Evolutionary conservation across 2,797 vertebrate species (phyloP).

Genomic region (Aplochiton taeniatus): DNA sequence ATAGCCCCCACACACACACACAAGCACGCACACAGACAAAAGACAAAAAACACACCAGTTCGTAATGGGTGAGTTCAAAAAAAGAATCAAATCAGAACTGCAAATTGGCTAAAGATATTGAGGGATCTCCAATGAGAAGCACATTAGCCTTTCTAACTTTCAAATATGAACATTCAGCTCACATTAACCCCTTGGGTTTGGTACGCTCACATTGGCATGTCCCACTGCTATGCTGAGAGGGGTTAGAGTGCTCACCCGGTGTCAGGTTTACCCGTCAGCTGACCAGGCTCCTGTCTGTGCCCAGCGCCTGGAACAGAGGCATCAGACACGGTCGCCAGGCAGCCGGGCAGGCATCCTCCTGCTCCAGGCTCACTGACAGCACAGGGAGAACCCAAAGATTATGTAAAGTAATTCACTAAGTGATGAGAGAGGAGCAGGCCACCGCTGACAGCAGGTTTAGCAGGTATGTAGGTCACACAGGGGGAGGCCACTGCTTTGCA

Average conservation of each 20-base stretch:
- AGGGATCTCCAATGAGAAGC: not conserved
- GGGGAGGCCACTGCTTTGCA: constrained; percentile 67
- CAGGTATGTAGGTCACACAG: constrained; percentile 77
- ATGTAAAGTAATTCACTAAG: constrained; percentile 77
- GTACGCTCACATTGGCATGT: not conserved
- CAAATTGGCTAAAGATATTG: constrained; percentile 33
- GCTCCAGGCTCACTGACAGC: constrained; percentile 37
- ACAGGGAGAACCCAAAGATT: constrained; percentile 64
- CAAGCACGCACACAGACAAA: not conserved
- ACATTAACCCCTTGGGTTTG: constrained; percentile 9
- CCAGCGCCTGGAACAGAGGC: constrained; percentile 48
- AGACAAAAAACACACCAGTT: not conserved
- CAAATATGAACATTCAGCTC: constrained; percentile 13
- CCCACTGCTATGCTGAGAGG: constrained; percentile 36
- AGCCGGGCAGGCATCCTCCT: constrained; percentile 31
- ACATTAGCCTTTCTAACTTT: no score
- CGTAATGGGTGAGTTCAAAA: no score
- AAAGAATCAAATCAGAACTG: constrained; percentile 44
- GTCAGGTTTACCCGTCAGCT: constrained; percentile 1
- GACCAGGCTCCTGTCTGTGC: constrained; percentile 15
- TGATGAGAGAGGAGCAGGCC: constrained; percentile 70
- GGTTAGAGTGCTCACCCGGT: constrained; percentile 27
- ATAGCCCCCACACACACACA: not conserved
- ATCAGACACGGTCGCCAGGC: constrained; percentile 44
- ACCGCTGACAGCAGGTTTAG: constrained; percentile 74